A percentile compares a stretch with the other conserved stretches of the same genome.
phyloP scores from a whole-genome alignment of 2,113 vertebrate species.

The Tachysurus vachellii region DNA sequence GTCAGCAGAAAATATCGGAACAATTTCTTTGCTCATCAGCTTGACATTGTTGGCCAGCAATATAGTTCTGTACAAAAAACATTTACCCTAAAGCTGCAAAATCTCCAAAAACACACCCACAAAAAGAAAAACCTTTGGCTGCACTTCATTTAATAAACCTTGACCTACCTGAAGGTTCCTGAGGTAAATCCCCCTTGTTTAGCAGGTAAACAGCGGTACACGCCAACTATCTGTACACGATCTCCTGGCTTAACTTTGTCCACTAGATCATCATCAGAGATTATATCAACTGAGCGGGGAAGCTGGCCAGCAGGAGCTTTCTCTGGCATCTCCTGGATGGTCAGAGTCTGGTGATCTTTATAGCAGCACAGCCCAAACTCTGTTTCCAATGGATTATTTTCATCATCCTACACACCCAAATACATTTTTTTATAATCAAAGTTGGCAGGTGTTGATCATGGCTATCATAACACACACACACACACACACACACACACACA shows the following conservation, averaged over 20 bases:
- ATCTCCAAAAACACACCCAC: background rate
- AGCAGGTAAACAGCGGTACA: constrained; percentile 66
- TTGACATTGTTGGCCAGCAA: constrained; percentile 73
- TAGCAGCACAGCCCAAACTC: constrained; percentile 67
- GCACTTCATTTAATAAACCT: background rate
- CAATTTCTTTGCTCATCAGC: constrained; percentile 78
- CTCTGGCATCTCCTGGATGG: constrained; percentile 71
- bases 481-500: constrained; percentile 9
- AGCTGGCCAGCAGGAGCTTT: constrained; percentile 68
- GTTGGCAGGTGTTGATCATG: too few relatives aligned
- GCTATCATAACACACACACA: too few relatives aligned
- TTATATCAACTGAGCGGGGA: constrained; percentile 64
- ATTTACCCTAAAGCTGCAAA: background rate
- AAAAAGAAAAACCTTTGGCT: background rate
- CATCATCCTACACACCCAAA: constrained; percentile 62
- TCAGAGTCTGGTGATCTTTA: constrained; percentile 67
- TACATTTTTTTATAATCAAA: background rate
- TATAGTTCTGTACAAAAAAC: constrained; percentile 60
- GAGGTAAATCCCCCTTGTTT: constrained; percentile 67
- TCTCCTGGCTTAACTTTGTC: constrained; percentile 68
- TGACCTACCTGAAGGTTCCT: constrained; percentile 62
- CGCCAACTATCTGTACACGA: constrained; percentile 65
- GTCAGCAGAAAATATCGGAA: constrained; percentile 70
- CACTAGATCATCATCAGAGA: constrained; percentile 64
- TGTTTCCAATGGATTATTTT: constrained; percentile 70